phyloP scores from a whole-genome alignment of 2,888 invertebrate genomes.

The Melinaea menophilus region DNA sequence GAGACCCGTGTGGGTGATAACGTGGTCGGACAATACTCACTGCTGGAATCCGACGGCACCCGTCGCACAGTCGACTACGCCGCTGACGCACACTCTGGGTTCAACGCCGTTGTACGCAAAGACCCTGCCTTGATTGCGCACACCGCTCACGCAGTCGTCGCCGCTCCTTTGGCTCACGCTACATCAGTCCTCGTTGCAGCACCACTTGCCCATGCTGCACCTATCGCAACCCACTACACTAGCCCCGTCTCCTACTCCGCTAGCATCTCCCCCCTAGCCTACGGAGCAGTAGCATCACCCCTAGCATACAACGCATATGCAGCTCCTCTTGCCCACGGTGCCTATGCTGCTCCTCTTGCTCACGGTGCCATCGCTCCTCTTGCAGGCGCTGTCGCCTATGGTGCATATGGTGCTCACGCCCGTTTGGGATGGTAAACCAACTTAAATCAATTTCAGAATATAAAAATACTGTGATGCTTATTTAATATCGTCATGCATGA shows the following conservation, averaged over 20 bases:
- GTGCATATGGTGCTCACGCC: slow-evolving; percentile 31
- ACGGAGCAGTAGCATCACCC: slow-evolving; percentile 24
- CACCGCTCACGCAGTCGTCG: slow-evolving; percentile 31
- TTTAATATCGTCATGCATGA: no score
- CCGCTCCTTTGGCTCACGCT: slow-evolving; percentile 38
- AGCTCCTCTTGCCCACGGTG: slow-evolving; percentile 14
- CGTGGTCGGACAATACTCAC: slow-evolving; percentile 72
- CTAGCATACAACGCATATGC: slow-evolving; percentile 13
- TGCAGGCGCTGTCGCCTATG: slow-evolving; percentile 34
- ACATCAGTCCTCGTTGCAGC: slow-evolving; percentile 32
- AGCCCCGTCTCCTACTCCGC: no score
- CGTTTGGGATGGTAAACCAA: slow-evolving; percentile 8
- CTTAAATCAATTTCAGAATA: no score
- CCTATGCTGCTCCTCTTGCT: slow-evolving; percentile 28
- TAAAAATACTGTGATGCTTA: slow-evolving; percentile 18
- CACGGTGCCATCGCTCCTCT: slow-evolving; percentile 28
- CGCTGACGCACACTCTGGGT: slow-evolving; percentile 68
- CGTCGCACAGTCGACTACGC: slow-evolving; percentile 75
- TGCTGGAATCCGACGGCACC: slow-evolving; percentile 72
- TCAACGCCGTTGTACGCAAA: slow-evolving; percentile 75
- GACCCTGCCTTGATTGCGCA: slow-evolving; percentile 52
- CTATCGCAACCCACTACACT: slow-evolving; percentile 13
- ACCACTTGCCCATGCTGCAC: slow-evolving; percentile 12
- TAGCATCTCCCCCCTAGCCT: slow-evolving; percentile 20
- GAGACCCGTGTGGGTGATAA: slow-evolving; percentile 68